Evolutionary conservation across 2,797 vertebrate genomes (phyloP).

Genomic region (Microchirus variegatus): DNA sequence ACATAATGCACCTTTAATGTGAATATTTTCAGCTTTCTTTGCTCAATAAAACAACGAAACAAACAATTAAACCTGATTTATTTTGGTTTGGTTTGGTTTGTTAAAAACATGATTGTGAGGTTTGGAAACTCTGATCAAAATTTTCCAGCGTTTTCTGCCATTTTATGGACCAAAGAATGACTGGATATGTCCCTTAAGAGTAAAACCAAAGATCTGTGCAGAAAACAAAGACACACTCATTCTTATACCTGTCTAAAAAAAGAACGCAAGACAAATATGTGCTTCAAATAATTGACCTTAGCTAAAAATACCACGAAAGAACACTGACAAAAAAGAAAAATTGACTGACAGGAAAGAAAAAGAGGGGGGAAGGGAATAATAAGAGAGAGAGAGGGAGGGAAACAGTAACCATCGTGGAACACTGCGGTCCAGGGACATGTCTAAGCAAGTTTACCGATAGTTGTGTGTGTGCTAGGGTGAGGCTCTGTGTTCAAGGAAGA

Average conservation of each 20-base stretch:
- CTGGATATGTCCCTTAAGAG: no score
- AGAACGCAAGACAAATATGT: conserved; percentile 11
- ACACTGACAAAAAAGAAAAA: background rate
- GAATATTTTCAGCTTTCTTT: no score
- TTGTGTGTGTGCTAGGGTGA: conserved; percentile 36
- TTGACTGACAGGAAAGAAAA: background rate
- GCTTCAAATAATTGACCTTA: conserved; percentile 6
- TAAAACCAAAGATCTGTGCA: no score
- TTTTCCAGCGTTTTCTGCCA: no score
- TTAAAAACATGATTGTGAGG: no score
- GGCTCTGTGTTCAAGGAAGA: conserved; percentile 37
- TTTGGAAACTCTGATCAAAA: no score
- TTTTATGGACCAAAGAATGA: no score
- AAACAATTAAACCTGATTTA: no score
- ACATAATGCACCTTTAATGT: no score
- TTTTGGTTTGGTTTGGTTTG: no score
- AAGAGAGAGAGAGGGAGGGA: background rate
- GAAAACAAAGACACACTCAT: no score
- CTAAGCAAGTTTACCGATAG: conserved; percentile 46
- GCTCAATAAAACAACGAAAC: no score
- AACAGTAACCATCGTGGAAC: conserved; percentile 20
- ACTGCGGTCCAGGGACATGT: conserved; percentile 46
- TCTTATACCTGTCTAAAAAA: background rate
- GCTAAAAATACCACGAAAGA: background rate
- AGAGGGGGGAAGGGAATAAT: background rate